phyloP scores from a whole-genome alignment of 2,113 vertebrate genomes.

The Nesoenas mayeri region DNA sequence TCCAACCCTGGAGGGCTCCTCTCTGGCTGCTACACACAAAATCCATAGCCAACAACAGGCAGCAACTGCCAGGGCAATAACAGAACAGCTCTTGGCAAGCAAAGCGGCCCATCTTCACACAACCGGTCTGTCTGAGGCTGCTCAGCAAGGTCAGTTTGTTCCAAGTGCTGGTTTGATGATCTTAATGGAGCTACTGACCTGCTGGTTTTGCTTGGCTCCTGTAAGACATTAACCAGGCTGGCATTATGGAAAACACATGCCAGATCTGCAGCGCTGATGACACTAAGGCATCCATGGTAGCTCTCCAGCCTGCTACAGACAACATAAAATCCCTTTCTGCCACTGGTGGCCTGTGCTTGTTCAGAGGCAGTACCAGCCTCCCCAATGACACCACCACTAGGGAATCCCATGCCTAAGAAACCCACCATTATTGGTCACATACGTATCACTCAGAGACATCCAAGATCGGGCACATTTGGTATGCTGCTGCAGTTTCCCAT shows the following conservation, averaged over 20 bases:
- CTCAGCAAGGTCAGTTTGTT: neutral
- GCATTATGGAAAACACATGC: neutral
- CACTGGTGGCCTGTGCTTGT: neutral
- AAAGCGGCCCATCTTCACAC: neutral
- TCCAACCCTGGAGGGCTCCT: neutral
- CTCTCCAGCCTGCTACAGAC: neutral
- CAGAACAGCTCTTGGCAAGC: neutral
- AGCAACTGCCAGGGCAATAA: neutral
- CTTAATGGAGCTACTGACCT: neutral
- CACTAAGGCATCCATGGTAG: neutral
- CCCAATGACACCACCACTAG: accelerated
- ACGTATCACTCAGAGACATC: neutral
- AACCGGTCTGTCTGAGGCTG: neutral
- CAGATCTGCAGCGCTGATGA: neutral
- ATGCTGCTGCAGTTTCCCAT: neutral
- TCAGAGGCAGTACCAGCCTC: neutral
- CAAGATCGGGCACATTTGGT: neutral
- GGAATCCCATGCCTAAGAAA: neutral
- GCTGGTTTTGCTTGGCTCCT: neutral
- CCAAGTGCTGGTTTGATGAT: neutral
- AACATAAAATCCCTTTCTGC: neutral
- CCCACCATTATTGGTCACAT: neutral
- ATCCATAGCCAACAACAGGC: neutral
- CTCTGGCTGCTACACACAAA: neutral
- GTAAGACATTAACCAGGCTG: neutral